phyloP scores from a whole-genome alignment of 1,140 invertebrate species.

The Drosophila tristis region DNA sequence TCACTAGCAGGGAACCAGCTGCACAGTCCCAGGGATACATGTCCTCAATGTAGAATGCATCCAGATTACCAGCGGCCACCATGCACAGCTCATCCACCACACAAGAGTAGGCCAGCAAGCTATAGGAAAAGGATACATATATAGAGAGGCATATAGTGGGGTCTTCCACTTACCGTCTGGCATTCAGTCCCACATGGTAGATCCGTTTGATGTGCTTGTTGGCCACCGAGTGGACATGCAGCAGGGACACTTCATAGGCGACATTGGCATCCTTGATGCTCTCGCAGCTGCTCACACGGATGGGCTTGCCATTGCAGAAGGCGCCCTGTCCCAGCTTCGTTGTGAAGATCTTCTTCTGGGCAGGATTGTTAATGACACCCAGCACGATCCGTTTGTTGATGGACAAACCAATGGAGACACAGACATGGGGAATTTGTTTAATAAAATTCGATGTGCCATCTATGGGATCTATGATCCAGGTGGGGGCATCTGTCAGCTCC shows the following conservation, averaged over 20 bases:
- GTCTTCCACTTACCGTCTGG: constrained; percentile 62
- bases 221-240: constrained; percentile 70
- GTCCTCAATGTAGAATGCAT: constrained; percentile 90
- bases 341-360: constrained; percentile 89
- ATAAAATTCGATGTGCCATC: constrained; percentile 92
- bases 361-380: constrained; percentile 91
- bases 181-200: constrained; percentile 71
- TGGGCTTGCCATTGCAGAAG: constrained; percentile 89
- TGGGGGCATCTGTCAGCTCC: constrained; percentile 90
- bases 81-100: constrained; percentile 87
- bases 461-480: constrained; percentile 95
- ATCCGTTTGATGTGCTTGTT: constrained; percentile 82
- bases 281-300: constrained; percentile 82
- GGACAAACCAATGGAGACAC: constrained; percentile 88
- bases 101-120: constrained; percentile 70
- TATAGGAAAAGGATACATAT: constrained; percentile 4
- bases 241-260: constrained; percentile 78
- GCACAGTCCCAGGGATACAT: constrained; percentile 90
- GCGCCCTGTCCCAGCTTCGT: constrained; percentile 89
- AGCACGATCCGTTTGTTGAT: constrained; percentile 88
- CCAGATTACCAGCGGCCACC: constrained; percentile 89
- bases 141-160: background rate
- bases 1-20: constrained; percentile 88
- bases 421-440: constrained; percentile 87
- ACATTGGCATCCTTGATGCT: constrained; percentile 74